Evolutionary conservation across 2,113 vertebrate species (phyloP), one percentile per base, ranked within the genome.

Genomic region (Dipodomys stephensi): DNA sequence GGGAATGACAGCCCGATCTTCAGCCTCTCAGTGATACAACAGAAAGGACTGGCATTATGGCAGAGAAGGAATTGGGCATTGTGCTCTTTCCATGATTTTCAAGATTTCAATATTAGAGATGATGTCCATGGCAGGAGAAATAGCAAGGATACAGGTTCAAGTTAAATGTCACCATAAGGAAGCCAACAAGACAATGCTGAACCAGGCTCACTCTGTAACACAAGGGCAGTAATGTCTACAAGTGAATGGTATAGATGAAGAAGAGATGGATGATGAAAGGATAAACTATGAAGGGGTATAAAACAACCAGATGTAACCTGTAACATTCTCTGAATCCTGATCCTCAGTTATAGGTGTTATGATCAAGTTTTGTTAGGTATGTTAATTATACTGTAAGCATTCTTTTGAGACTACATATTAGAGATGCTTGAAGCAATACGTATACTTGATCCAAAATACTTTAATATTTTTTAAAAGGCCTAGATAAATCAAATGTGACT

Each of bases 321-420:
- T 60, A 30, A 46, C 46, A 25, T 77, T 68, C 12, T 90, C 18
- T 69, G 46, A 93, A 78, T 74, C 49, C 11, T 44, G 49, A 81
- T 30, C 46, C 44, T 77, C 49, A 67, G 44, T 64, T 28, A 90
- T 12, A 92, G 91, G 68, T 76, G 65, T 78, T 25, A 22, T 7
- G 44, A 44, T 30, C 81, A 62, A 67, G 53, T 7, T 85, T 88
- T 44, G 16, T 67, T 69, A 87, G 11, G 27, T 60, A 57, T 72
- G 62, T 79, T 83, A 77, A 79, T 8, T 84, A 13, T 8, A 90
- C 25, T 89, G 20, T 46, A 27, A 22, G 49, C 53, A 86, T 65
- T 27, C 85, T 91, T 96, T 83, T 39, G 67, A 92, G 73, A 84
- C 87, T 85, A 25, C 15, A 76, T 35, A 62, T 65, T 79, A 69